phyloP scores from a whole-genome alignment of 2,113 vertebrate genomes.

The Ancistrus triradiatus region DNA sequence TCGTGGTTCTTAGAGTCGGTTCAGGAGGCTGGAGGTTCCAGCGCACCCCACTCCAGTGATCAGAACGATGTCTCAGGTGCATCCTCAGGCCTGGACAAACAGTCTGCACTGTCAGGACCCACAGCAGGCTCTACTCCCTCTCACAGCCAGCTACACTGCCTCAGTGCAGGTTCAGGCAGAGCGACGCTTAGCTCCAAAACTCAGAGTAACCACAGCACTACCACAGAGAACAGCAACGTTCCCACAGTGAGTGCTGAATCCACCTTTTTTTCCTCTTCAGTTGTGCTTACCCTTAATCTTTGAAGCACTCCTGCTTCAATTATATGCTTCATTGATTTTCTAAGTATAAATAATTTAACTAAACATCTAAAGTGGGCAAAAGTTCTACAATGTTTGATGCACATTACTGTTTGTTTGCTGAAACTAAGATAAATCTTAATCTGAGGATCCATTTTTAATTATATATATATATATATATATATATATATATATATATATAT shows the following conservation, averaged over 20 bases:
- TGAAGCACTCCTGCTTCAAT: no score
- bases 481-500: no score
- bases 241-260: slow-evolving; percentile 60
- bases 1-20: slow-evolving; percentile 54
- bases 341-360: no score
- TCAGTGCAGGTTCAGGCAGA: slow-evolving; percentile 65
- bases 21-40: slow-evolving; percentile 66
- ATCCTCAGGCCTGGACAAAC: slow-evolving; percentile 64
- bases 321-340: no score
- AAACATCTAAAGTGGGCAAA: no score
- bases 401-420: no score
- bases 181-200: slow-evolving; percentile 60
- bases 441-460: no score
- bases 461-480: no score
- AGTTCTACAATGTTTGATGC: no score
- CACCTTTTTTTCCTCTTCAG: background rate
- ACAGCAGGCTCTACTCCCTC: slow-evolving; percentile 57
- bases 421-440: no score
- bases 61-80: slow-evolving; percentile 50
- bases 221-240: slow-evolving; percentile 54
- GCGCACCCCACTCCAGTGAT: slow-evolving; percentile 65
- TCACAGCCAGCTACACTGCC: slow-evolving; percentile 64
- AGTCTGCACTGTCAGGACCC: slow-evolving; percentile 59
- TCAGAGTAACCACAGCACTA: slow-evolving; percentile 48
- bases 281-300: no score